Conservation (phyloP, 2,113 vertebrate species). For the Esox niger region DNA sequence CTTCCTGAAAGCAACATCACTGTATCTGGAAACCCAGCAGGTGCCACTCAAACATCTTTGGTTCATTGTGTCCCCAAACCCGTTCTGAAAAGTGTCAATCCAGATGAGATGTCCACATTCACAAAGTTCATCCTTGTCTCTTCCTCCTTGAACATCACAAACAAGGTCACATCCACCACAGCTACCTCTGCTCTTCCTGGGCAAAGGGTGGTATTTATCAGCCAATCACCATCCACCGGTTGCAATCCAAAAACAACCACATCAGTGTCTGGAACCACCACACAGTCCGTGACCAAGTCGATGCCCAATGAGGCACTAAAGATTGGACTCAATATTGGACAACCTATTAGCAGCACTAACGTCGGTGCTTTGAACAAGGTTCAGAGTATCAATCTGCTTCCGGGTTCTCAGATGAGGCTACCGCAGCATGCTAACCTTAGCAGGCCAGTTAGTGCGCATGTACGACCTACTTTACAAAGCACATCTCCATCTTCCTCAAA, state of each 20-base stretch:
- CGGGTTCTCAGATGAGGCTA: conserved; percentile 65
- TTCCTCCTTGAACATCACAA: conserved; percentile 56
- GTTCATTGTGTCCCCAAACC: conserved; percentile 48
- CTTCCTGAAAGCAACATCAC: conserved; percentile 56
- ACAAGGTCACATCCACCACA: conserved; percentile 66
- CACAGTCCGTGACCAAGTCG: conserved; percentile 45
- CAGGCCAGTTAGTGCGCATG: conserved; percentile 27
- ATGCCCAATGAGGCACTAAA: conserved; percentile 81
- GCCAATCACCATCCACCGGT: conserved; percentile 58
- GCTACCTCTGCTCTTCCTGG: conserved; percentile 58
- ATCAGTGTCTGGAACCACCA: conserved; percentile 17
- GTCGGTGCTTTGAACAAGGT: conserved; percentile 63
- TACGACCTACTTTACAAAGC: conserved; percentile 51
- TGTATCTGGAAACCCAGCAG: conserved; percentile 30
- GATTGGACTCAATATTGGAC: conserved; percentile 78
- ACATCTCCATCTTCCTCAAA: conserved; percentile 33
- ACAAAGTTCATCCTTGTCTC: conserved; percentile 83
- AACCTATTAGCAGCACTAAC: conserved; percentile 72
- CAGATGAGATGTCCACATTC: conserved; percentile 67
- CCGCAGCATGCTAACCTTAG: conserved; percentile 5
- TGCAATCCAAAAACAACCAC: conserved; percentile 40
- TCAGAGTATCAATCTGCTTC: conserved; percentile 61
- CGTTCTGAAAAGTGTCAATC: conserved; percentile 55
- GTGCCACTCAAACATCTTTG: conserved; percentile 50
- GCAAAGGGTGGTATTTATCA: conserved; percentile 84